Base-by-base conservation (phyloP, 2,113 vertebrate genomes). In the Cairina moschata region DNA sequence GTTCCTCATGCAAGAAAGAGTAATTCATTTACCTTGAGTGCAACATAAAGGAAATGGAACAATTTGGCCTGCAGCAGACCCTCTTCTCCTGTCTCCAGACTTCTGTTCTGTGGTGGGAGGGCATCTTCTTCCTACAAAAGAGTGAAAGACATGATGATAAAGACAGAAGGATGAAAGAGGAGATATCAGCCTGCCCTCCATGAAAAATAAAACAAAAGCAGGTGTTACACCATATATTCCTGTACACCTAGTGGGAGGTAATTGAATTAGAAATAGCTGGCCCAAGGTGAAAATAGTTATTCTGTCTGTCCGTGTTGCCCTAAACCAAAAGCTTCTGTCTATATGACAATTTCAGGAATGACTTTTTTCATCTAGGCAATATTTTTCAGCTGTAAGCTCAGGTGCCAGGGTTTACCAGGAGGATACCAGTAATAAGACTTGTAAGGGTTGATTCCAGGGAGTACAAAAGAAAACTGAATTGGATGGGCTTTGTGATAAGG, bases 161-260 rank as follows among this genome's bases (percentile, higher is more conserved):
- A 84, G 23, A 15, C 28, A 91, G 17, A 69, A 71, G 17, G 44
- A 79, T 91, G 44, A 91, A 92, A 92, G 54, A 72, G 29, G 3
- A 85, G 48, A n/a, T 68, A 86, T 26, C 63, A 78, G 17, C 11
- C 74, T 87, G 7, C 29, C 54, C 12, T 83, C 58, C 66, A 91
- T 93, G 86, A 93, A 94, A 94, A 95, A 91, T 91, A 52, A 88
- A 97, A 93, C 67, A 90, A 90, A 91, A 28, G 12, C 16, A 20
- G 60, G 8, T 62, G 25, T 58, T 92, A 82, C 54, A 76, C 38
- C 48, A 86, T 52, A 75, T 75, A 91, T 68, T 94, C 34, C 26
- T 73, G 83, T 73, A 65, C 9, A 9, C 67, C 68, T 90, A 93
- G 69, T 83, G 38, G 48, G 66, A 94, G 40, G 12, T 46, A 88